Base-by-base conservation (phyloP, 2,888 invertebrate species). In the Ormyrus pomaceus region DNA sequence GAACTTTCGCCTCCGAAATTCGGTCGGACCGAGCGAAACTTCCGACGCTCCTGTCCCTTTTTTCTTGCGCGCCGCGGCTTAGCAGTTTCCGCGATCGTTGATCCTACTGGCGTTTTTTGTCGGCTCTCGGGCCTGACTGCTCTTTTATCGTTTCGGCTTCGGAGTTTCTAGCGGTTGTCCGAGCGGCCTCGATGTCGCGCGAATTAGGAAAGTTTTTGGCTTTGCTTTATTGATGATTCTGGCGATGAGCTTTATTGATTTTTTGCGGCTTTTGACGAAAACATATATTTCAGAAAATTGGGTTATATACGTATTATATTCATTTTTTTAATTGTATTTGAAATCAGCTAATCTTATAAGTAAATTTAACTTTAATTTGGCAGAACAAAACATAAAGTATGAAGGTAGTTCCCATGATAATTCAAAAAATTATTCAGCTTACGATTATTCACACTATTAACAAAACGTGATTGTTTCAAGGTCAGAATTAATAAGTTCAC, bases 151-250 rank as follows among this genome's bases (percentile, higher is more conserved):
- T 19, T 74, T 65, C 48, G 5, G 10, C 11, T 5, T 11, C 19
- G 50, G 34, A 65, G 65, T 50, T 65, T 48, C 19, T 56, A 50
- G n/a, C 73, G 58, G 65, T 74, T 65, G 65, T 65, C 10, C 50
- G 46, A 62, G 50, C 55, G 46, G 6, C 48, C 19, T 65, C 56
- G 48, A 8, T 13, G 11, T n/a, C 34, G 50, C 50, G 34, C n/a
- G n/a, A 56, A 56, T 65, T 74, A 58, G 19, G 34, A 19, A 74
- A 74, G 65, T 74, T 74, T 56, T 64, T 55, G 19, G 48, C 48
- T 13, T 6, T 56, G 34, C 5, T 56, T 13, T 69, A 7, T 66
- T 53, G 0, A 13, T 19, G 9, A 11, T 65, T 48, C 13, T 6
- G 50, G 6, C 6, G 34, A 34, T 34, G 4, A 34, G 34, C 34